These are phyloP conservation scores for Boloria selene DNA, from an alignment of 2,888 invertebrate species.

Conservation along the genomic window DNA sequence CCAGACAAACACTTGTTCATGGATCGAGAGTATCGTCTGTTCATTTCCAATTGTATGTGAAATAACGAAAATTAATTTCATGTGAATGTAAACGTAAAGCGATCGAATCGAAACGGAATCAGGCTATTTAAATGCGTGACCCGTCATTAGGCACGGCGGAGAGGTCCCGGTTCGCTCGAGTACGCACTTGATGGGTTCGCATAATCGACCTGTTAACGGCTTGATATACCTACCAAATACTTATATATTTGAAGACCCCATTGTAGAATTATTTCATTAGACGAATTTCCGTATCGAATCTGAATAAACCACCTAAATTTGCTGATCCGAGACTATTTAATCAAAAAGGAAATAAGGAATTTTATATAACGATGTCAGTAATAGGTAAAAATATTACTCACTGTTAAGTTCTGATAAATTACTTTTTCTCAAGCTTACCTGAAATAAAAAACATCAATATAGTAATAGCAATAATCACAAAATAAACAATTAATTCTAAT, in stretches of 20 bases:
- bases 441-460: too few relatives aligned
- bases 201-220: constrained; percentile 77
- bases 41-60: constrained; percentile 48
- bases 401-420: too few relatives aligned
- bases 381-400: too few relatives aligned
- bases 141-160: constrained; percentile 69
- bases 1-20: constrained; percentile 22
- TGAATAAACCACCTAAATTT: too few relatives aligned
- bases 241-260: constrained; percentile 34
- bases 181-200: constrained; percentile 66
- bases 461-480: too few relatives aligned
- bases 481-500: too few relatives aligned
- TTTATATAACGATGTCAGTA: too few relatives aligned
- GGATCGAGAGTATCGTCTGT: background rate
- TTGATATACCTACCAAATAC: constrained; percentile 44
- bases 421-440: too few relatives aligned
- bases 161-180: constrained; percentile 56
- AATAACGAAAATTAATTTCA: constrained; percentile 55
- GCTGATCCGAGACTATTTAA: too few relatives aligned
- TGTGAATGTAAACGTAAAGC: constrained; percentile 60
- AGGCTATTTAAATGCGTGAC: constrained; percentile 78
- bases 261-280: constrained; percentile 4
- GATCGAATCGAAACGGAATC: constrained; percentile 65
- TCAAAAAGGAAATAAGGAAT: too few relatives aligned
- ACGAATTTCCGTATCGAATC: too few relatives aligned